phyloP scores from a whole-genome alignment of 2,797 vertebrate genomes.

The Glyptemys insculpta region DNA sequence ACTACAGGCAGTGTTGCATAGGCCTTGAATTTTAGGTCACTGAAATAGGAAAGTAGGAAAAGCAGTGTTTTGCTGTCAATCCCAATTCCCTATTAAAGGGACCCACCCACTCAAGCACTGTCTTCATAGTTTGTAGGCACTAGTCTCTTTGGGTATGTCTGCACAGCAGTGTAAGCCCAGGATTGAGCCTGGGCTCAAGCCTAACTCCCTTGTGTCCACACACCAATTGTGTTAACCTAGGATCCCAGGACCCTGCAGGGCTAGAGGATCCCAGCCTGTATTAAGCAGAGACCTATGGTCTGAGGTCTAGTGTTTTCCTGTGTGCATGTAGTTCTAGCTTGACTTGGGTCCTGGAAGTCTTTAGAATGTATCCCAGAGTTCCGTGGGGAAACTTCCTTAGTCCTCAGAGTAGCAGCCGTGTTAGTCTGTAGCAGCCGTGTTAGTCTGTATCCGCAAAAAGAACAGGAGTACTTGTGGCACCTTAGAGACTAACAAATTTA shows the following conservation, averaged over 20 bases:
- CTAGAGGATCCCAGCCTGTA: neutral
- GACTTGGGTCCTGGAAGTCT: neutral
- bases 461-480: too few species aligned
- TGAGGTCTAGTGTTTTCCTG: neutral
- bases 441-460: too few species aligned
- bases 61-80: accelerated
- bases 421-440: too few species aligned
- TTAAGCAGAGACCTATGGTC: neutral
- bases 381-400: neutral
- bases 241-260: neutral
- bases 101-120: neutral
- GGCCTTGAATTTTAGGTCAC: neutral
- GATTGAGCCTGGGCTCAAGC: neutral
- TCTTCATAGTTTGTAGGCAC: neutral
- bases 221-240: neutral
- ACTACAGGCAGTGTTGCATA: neutral
- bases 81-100: neutral
- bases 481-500: too few species aligned
- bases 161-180: too few species aligned
- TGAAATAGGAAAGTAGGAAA: neutral
- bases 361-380: neutral
- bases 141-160: neutral
- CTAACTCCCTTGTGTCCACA: neutral
- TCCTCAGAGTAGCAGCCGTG: neutral
- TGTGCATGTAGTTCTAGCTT: neutral